phyloP scores from a whole-genome alignment of 2,797 vertebrate species.

The Acropternis orthonyx region DNA sequence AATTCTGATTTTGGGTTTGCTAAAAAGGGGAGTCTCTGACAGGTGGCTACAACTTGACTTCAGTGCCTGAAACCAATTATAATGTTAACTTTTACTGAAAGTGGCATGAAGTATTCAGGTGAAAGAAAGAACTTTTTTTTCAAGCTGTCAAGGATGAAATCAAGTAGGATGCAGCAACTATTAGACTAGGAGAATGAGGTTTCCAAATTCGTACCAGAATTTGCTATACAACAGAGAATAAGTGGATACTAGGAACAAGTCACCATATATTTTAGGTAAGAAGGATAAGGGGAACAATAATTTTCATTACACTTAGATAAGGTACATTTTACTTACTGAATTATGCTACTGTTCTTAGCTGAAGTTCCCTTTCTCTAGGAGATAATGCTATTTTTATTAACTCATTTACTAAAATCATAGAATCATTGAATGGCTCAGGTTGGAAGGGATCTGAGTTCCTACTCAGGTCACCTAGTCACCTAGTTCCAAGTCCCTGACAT shows the following conservation, averaged over 20 bases:
- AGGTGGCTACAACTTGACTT: background rate
- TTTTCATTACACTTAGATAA: background rate
- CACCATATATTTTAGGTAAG: background rate
- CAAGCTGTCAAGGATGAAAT: background rate
- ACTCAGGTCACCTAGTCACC: background rate
- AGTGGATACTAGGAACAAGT: background rate
- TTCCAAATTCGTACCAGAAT: background rate
- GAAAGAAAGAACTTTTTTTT: background rate
- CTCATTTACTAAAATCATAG: background rate
- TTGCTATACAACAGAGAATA: background rate
- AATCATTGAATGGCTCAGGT: background rate
- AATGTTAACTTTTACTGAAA: background rate
- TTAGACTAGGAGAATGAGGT: background rate
- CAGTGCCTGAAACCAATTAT: background rate
- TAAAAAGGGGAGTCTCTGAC: background rate
- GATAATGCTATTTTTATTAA: background rate
- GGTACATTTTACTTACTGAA: background rate
- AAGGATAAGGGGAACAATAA: background rate
- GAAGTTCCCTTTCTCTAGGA: background rate
- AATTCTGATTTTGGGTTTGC: background rate
- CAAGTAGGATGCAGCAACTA: background rate
- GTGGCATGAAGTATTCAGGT: background rate
- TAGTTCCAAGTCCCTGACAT: background rate
- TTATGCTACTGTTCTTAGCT: background rate
- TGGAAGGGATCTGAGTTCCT: background rate